Evolutionary conservation across 1,140 invertebrate species (phyloP), one percentile per base, ranked within the genome.

Genomic region (Caenorhabditis brenneri): DNA sequence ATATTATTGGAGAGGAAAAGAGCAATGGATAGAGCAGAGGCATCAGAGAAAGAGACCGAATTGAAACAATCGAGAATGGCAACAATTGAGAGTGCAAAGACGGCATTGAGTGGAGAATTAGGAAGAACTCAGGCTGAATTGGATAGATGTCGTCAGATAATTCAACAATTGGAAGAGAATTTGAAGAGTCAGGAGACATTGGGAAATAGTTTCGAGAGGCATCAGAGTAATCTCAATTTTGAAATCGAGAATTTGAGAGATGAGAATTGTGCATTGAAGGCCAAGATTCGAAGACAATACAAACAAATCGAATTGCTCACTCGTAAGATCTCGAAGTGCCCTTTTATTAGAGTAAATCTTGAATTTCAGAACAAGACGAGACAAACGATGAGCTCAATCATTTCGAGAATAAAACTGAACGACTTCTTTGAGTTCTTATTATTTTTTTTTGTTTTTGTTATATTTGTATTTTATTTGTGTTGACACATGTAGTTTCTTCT

Each of bases 241-340:
- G 88, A 89, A 55, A 51, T 89, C 49, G 86, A 89, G 31, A 65
- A 65, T 42, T 31, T 88, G 19, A 74, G 88, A 80, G 88, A 89
- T 81, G 88, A 89, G 80, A 89, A 89, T 81, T 85, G 84, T 22
- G 65, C 87, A 0, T 51, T 89, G n/a, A 89, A 89, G 33, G 88
- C 87, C 29, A 87, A 87, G 29, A 87, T 88, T 24, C 74, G 88
- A 29, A 48, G 88, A 49, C 88, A 89, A 49, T 87, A 88, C 58
- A 88, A 88, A 51, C 88, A 89, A 80, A 89, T 89, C 33, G 88
- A 87, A 78, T 69, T 88, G n/a, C 65, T 88, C 6, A 89, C 88
- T 46, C 88, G 88, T 88, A 55, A 86, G 85, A 29, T 31, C 12
- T 36, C 48, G 31, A 19, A 15, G n/a, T n/a, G n/a, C n/a, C n/a